phyloP scores from a whole-genome alignment of 1,140 invertebrate genomes.

The Nylanderia fulva region DNA sequence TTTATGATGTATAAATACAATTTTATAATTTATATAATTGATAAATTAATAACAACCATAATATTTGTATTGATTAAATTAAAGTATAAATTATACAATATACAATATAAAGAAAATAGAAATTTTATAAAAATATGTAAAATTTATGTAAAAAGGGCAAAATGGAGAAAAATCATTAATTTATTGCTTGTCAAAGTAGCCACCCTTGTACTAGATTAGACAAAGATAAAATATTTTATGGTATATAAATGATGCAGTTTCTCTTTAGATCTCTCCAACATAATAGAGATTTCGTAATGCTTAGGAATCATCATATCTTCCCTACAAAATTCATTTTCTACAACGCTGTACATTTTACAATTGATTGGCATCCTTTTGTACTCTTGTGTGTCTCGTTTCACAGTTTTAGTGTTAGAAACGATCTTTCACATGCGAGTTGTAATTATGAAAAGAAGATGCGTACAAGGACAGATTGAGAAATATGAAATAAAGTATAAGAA shows the following conservation, averaged over 20 bases:
- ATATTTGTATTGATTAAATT: slow-evolving; percentile 4
- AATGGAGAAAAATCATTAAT: slow-evolving; percentile 34
- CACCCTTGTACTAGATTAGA: slow-evolving; percentile 45
- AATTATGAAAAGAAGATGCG: slow-evolving; percentile 64
- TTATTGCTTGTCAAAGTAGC: slow-evolving; percentile 61
- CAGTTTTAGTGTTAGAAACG: slow-evolving; percentile 45
- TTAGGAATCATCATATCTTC: slow-evolving; percentile 44
- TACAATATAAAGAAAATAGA: too few relatives aligned
- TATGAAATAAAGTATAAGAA: too few relatives aligned
- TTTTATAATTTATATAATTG: background rate
- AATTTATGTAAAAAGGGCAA: slow-evolving; percentile 11
- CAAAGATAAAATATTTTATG: slow-evolving; percentile 30
- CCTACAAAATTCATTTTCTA: slow-evolving; percentile 36
- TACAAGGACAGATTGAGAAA: background rate
- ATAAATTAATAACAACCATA: background rate
- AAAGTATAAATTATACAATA: too few relatives aligned
- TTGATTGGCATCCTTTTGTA: slow-evolving; percentile 54
- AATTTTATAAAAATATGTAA: background rate
- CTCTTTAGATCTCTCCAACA: slow-evolving; percentile 34
- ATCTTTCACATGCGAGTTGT: slow-evolving; percentile 52
- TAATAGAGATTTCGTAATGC: slow-evolving; percentile 48
- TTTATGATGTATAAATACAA: background rate
- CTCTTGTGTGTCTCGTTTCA: slow-evolving; percentile 46
- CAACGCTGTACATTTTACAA: slow-evolving; percentile 47
- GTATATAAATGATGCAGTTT: slow-evolving; percentile 32